Evolutionary conservation across 64 coral and sea anemone genomes (phyloP).

Genomic region (Trachythela sp.): DNA sequence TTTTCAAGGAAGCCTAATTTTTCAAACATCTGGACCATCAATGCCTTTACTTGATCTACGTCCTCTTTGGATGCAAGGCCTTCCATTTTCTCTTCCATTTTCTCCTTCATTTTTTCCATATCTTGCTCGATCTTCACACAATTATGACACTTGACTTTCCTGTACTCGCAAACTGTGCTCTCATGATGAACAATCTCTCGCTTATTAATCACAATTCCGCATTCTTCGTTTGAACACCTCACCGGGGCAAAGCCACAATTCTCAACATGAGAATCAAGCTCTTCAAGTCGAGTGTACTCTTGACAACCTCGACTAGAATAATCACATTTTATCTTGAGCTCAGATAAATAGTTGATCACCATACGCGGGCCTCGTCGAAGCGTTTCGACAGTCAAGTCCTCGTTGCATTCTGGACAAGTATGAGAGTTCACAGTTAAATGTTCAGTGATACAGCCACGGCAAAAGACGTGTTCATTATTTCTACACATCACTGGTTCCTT

Average conservation of each 20-base stretch:
- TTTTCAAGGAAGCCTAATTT: neutral
- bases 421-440: neutral
- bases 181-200: neutral
- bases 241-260: neutral
- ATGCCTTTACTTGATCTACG: neutral
- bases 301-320: neutral
- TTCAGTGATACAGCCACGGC: neutral
- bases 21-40: neutral
- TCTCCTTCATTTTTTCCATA: neutral
- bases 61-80: neutral
- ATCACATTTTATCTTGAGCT: neutral
- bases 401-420: neutral
- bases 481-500: conserved; percentile 12
- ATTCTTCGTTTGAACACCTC: neutral
- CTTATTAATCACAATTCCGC: neutral
- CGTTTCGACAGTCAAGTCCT: neutral
- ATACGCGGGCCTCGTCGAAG: neutral
- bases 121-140: neutral
- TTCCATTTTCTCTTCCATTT: neutral
- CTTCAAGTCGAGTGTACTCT: neutral
- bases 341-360: neutral
- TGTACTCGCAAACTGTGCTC: neutral
- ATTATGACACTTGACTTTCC: neutral
- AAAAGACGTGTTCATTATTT: neutral
- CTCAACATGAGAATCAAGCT: neutral